Evolutionary conservation across 2,113 vertebrate species (phyloP).

Genomic region (Dipodomys ordii): DNA sequence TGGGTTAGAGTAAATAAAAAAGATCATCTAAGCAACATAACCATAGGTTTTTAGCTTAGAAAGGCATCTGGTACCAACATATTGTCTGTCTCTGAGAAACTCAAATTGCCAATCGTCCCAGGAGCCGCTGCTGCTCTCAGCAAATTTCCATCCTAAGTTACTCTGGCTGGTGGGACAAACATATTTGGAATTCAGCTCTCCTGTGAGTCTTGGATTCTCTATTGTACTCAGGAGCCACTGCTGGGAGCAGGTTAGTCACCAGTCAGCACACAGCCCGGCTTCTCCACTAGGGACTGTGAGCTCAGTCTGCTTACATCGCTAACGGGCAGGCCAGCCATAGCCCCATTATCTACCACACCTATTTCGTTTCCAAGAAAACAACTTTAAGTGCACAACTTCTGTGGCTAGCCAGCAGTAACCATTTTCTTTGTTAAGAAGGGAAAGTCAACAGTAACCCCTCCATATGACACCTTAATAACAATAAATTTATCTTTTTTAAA

Average conservation of each 20-base stretch:
- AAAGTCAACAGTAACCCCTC: too few species aligned
- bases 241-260: neutral
- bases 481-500: neutral
- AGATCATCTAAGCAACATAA: conserved; percentile 53
- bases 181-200: neutral
- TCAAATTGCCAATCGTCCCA: conserved; percentile 34
- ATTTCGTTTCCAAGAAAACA: neutral
- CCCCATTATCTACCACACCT: rapidly evolving
- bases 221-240: neutral
- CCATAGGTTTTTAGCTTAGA: conserved; percentile 65
- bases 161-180: neutral
- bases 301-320: neutral
- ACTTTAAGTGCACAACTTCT: neutral
- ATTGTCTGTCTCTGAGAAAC: conserved; percentile 63
- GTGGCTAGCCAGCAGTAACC: neutral
- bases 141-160: neutral
- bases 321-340: neutral
- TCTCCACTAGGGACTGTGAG: neutral
- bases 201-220: neutral
- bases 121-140: conserved; percentile 12
- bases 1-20: conserved; percentile 67
- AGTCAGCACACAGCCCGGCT: neutral
- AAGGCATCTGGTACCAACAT: conserved; percentile 67
- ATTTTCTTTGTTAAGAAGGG: neutral
- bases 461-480: too few species aligned